phyloP scores from a whole-genome alignment of 2,888 invertebrate genomes.

The Eupeodes luniger region DNA sequence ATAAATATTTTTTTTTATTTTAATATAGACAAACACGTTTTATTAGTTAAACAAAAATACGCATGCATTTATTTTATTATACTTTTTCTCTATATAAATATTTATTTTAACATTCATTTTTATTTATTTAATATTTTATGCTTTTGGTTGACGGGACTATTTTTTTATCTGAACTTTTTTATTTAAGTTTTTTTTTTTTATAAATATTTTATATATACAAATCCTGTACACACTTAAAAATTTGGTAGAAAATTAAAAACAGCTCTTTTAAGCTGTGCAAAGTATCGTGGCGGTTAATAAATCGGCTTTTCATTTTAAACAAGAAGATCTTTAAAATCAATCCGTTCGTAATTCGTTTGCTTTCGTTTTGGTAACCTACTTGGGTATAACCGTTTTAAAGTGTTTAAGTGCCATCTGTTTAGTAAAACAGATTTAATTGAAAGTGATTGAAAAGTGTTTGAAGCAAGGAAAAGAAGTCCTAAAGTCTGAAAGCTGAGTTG shows the following conservation, averaged over 20 bases:
- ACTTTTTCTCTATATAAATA: slow-evolving; percentile 73
- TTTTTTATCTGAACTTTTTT: slow-evolving; percentile 78
- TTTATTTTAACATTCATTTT: slow-evolving; percentile 80
- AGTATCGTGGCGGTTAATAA: slow-evolving; percentile 51
- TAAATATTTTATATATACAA: slow-evolving; percentile 49
- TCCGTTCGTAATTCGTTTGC: slow-evolving; percentile 21
- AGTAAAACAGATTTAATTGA: slow-evolving; percentile 17
- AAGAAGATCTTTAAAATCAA: neutral
- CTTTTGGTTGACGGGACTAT: slow-evolving; percentile 85
- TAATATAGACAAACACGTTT: slow-evolving; percentile 70
- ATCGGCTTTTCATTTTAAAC: slow-evolving; percentile 13
- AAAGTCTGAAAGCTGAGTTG: slow-evolving; percentile 38
- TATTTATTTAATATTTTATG: slow-evolving; percentile 78
- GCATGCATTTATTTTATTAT: slow-evolving; percentile 72
- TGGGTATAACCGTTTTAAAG: slow-evolving; percentile 27
- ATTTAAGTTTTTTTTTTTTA: slow-evolving; percentile 77
- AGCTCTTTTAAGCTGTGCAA: slow-evolving; percentile 25
- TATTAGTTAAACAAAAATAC: slow-evolving; percentile 65
- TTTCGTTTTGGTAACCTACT: slow-evolving; percentile 3
- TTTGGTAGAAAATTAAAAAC: slow-evolving; percentile 36
- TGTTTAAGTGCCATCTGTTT: slow-evolving; percentile 61
- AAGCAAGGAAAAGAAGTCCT: slow-evolving; percentile 29
- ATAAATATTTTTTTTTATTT: slow-evolving; percentile 64
- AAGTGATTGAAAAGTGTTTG: slow-evolving; percentile 54
- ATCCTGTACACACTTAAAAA: slow-evolving; percentile 61